phyloP scores from a whole-genome alignment of 2,797 vertebrate genomes.

The Neosalanx taihuensis region DNA sequence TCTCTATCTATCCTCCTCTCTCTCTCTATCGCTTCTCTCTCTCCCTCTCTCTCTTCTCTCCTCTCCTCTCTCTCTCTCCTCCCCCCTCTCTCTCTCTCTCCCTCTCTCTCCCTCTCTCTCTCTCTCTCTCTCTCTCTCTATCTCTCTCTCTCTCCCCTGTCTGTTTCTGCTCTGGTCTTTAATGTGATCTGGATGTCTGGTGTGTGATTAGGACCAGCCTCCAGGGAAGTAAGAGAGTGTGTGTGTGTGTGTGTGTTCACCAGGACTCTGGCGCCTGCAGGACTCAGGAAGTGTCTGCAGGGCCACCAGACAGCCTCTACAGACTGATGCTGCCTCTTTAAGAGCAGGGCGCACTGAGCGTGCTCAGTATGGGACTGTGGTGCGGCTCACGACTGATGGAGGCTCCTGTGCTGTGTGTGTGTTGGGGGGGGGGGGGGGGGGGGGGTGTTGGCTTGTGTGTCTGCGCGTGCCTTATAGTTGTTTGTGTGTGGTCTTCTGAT shows the following conservation, averaged over 20 bases:
- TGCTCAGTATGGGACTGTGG: conserved; percentile 26
- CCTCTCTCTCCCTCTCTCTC: conserved; percentile 8
- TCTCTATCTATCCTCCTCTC: too few relatives aligned
- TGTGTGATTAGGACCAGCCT: conserved; percentile 19
- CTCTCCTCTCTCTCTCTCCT: neutral
- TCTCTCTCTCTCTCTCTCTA: too few relatives aligned
- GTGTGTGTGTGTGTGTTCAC: neutral
- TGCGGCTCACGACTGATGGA: conserved; percentile 41
- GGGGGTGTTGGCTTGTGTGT: conserved; percentile 10
- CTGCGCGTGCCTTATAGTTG: conserved; percentile 4
- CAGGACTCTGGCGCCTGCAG: conserved; percentile 24
- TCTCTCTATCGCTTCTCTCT: neutral
- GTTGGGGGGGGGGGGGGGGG: conserved; percentile 4
- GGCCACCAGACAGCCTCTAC: conserved; percentile 23
- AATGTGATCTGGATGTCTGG: conserved; percentile 12
- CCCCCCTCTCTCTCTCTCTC: neutral
- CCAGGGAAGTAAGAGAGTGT: neutral
- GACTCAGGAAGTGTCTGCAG: conserved; percentile 55
- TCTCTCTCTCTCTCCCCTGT: conserved; percentile 10
- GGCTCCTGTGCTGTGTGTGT: conserved; percentile 29
- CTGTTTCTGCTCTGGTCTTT: conserved; percentile 4
- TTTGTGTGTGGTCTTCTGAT: conserved; percentile 50
- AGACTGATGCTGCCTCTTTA: conserved; percentile 29
- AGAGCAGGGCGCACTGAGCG: conserved; percentile 1
- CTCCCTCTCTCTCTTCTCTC: neutral